phyloP scores from a whole-genome alignment of 2,797 vertebrate genomes.

The Alfaro cultratus region DNA sequence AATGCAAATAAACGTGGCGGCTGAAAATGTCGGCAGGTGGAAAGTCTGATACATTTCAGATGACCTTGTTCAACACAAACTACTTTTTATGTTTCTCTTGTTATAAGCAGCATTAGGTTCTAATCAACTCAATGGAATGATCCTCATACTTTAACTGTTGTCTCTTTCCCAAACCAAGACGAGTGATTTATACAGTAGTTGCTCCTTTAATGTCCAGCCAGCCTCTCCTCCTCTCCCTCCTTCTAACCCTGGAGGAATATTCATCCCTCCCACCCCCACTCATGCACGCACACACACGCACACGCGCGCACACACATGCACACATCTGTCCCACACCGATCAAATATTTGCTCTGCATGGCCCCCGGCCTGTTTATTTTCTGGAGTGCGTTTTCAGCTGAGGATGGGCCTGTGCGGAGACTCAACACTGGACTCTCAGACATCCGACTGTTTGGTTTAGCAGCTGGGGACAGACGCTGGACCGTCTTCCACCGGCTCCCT shows the following conservation, averaged over 20 bases:
- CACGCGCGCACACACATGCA: too few species aligned
- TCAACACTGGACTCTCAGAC: slow-evolving; percentile 74
- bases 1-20: background rate
- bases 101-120: background rate
- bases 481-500: slow-evolving; percentile 45
- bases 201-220: slow-evolving; percentile 48
- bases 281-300: too few species aligned
- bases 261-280: slow-evolving; percentile 37
- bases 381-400: slow-evolving; percentile 72
- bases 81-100: background rate
- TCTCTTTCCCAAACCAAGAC: slow-evolving; percentile 2
- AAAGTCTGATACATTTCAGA: background rate
- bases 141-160: background rate
- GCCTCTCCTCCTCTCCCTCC: slow-evolving; percentile 18
- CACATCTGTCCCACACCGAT: slow-evolving; percentile 60
- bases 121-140: background rate
- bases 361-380: slow-evolving; percentile 72
- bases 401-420: slow-evolving; percentile 50
- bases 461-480: slow-evolving; percentile 56
- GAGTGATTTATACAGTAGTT: slow-evolving; percentile 24
- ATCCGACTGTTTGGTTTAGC: slow-evolving; percentile 74
- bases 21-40: background rate
- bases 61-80: too few species aligned
- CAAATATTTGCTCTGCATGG: slow-evolving; percentile 79
- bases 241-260: slow-evolving; percentile 26